phyloP scores from a whole-genome alignment of 2,888 invertebrate species.

The Campopleginae sp. region DNA sequence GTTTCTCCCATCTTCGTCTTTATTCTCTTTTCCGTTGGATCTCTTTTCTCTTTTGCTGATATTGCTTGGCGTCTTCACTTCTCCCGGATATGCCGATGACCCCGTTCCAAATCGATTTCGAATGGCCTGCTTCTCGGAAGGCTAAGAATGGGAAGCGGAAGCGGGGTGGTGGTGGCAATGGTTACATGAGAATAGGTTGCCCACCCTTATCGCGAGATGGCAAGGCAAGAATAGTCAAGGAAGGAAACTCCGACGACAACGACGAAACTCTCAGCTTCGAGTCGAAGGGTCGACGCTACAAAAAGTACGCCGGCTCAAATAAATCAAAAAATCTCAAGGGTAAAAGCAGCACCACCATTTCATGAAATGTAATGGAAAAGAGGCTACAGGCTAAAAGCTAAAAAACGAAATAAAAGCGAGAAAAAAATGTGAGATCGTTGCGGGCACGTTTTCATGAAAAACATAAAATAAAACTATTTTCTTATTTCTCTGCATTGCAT shows the following conservation, averaged over 20 bases:
- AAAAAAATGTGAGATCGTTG: background rate
- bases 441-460: background rate
- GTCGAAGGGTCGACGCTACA: conserved; percentile 11
- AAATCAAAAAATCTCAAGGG: conserved; percentile 66
- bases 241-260: conserved; percentile 41
- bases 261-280: conserved; percentile 26
- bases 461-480: background rate
- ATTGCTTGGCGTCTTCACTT: conserved; percentile 45
- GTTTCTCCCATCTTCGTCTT: background rate
- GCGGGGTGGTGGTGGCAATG: conserved; percentile 13
- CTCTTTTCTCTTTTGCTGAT: conserved; percentile 51
- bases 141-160: background rate
- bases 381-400: conserved; percentile 62
- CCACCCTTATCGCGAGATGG: conserved; percentile 22
- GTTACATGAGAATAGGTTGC: conserved; percentile 35
- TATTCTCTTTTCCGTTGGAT: conserved; percentile 6
- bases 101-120: conserved; percentile 81
- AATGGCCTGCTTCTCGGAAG: conserved; percentile 75
- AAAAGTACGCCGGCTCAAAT: background rate
- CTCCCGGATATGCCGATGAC: conserved; percentile 76
- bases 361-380: conserved; percentile 70
- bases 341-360: conserved; percentile 58
- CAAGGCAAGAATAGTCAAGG: conserved; percentile 23
- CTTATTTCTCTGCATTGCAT: background rate
- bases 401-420: background rate